These are phyloP conservation scores for Polyommatus iphigenia DNA, from an alignment of 2,888 invertebrate genomes.

Conservation along the genomic window DNA sequence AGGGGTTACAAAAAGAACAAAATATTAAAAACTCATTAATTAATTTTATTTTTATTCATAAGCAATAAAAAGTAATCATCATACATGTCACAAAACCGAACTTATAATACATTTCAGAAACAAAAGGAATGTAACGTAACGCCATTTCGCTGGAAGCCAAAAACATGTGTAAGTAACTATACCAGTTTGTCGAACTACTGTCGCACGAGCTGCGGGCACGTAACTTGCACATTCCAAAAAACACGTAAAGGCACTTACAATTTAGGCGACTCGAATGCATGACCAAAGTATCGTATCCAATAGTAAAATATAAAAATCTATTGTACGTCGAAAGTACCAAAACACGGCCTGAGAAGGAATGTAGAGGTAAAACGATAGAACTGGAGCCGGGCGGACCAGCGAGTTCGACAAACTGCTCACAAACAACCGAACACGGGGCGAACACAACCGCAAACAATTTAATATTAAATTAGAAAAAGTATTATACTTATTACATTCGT, in stretches of 20 bases:
- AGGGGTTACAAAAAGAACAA: background rate
- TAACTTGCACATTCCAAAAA: conserved; percentile 46
- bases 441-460: conserved; percentile 50
- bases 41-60: conserved; percentile 76
- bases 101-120: conserved; percentile 59
- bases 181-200: conserved; percentile 52
- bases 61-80: conserved; percentile 78
- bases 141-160: conserved; percentile 48
- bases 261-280: conserved; percentile 49
- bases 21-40: conserved; percentile 46
- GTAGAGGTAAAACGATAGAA: conserved; percentile 6
- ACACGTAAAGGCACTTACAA: conserved; percentile 72
- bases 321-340: conserved; percentile 27
- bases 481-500: conserved; percentile 75
- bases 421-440: conserved; percentile 36
- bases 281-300: conserved; percentile 26
- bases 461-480: conserved; percentile 62
- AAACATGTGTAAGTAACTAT: conserved; percentile 9
- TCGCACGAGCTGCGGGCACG: conserved; percentile 37
- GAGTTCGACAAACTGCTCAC: conserved; percentile 38
- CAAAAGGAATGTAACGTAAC: conserved; percentile 54
- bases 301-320: conserved; percentile 30
- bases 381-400: conserved; percentile 38
- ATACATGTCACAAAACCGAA: conserved; percentile 70
- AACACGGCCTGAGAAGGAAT: conserved; percentile 27